These are phyloP conservation scores for Clitarchus hookeri DNA, from an alignment of 2,888 invertebrate genomes.

Conservation along the genomic window DNA sequence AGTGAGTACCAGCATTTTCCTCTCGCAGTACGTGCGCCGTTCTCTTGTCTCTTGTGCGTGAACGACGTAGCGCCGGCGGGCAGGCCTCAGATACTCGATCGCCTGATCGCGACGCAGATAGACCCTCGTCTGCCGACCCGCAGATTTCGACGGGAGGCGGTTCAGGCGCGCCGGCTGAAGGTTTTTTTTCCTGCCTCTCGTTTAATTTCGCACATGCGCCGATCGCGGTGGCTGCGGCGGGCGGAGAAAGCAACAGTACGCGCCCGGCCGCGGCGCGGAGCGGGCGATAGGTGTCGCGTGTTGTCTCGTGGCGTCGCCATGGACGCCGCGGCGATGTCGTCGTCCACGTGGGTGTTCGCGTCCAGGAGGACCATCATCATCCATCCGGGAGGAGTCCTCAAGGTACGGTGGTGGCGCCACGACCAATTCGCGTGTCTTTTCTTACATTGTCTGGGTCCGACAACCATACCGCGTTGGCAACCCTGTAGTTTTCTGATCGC, in stretches of 20 bases:
- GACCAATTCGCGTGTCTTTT: too few species aligned
- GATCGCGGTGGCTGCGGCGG: not conserved
- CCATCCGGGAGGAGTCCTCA: not conserved
- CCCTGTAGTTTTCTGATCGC: too few species aligned
- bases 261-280: not conserved
- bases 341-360: not conserved
- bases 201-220: not conserved
- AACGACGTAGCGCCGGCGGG: too few species aligned
- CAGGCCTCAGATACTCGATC: too few species aligned
- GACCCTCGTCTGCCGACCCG: not conserved
- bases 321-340: not conserved
- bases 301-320: not conserved
- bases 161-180: not conserved
- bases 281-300: not conserved
- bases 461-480: too few species aligned
- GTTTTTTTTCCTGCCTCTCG: not conserved
- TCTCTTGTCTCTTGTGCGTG: too few species aligned
- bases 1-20: too few species aligned
- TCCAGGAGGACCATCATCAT: not conserved
- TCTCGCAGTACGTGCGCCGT: too few species aligned
- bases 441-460: too few species aligned
- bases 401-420: not conserved
- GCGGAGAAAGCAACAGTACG: not conserved
- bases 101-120: too few species aligned
- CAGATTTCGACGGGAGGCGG: not conserved